Base-by-base conservation (phyloP, 2,797 vertebrate species). In the Macropodus opercularis region DNA sequence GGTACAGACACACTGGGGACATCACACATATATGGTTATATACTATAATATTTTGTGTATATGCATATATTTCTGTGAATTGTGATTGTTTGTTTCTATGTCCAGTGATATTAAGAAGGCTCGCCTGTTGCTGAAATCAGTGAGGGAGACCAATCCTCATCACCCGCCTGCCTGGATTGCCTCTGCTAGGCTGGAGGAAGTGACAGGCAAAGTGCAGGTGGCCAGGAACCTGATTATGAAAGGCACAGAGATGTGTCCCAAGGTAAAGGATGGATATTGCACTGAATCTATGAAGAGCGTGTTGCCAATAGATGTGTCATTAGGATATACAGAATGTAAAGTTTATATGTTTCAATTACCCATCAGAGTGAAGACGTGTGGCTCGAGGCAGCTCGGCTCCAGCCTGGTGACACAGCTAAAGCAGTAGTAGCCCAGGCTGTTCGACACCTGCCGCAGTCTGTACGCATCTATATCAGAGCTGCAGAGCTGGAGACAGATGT, bases 161-260 rank as follows among this genome's bases (percentile, higher is more conserved):
- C 97, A 99, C 54, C 98, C 98, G 0, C 98, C 98, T 15, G 98
- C 98, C 24, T 99, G 98, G 98, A 99, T 99, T 31, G 98, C 98
- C 0, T 99, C 97, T 12, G 98, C 97, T 34, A 95, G 95, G 51
- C 85, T 99, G 75, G 98, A 99, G 67, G 97, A 99, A 75, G 98
- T 99, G 76, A 99, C 97, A 0, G 98, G 96, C 26, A 99, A 98
- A 63, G 91, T 99, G 47, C 97, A 98, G 66, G 96, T 99, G 39
- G 97, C 97, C 64, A 92, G 97, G 21, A 99, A 99, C 78, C 93
- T 98, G 60, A 99, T 99, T 69, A 99, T 99, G 97, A 99, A 99
- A 85, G 98, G 97, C 67, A 98, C 98, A 0, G 98, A 99, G 81
- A 99, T 99, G 98, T 99, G 97, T 83, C 96, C 94, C 2, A 99